Evolutionary conservation across 2,797 vertebrate species (phyloP), one percentile per base, ranked within the genome.

Genomic region (Onychomys arenicola): DNA sequence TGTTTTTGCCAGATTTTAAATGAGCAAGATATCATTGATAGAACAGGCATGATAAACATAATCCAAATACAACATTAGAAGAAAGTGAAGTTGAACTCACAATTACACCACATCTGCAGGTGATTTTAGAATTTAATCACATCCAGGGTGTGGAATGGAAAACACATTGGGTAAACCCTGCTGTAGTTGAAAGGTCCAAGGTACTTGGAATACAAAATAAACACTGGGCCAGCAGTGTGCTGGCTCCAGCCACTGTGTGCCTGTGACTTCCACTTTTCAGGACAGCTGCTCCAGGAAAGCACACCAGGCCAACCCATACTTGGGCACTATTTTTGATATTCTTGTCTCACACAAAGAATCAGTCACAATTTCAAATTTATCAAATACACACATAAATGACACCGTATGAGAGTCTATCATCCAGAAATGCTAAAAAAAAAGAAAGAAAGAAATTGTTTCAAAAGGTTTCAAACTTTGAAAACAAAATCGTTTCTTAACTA

Each of bases 61-160:
- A 81, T 67, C 69, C 77, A 96, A 96, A 91, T 88, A 10, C 37
- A 94, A 93, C n/a, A 89, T 3, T 17, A 23, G 52, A 89, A 92
- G 93, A 86, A 95, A 94, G 80, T n/a, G 32, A 94, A 82, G 55
- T 37, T 90, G 90, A 65, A 55, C 21, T 91, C 49, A 77, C 32
- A 81, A 81, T 84, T 75, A 69, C 3, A 73, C 52, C 88, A 92
- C 82, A 92, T 86, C 93, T 97, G 52, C 63, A 92, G 95, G 85
- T 93, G 37, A 93, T 96, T 95, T 95, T 63, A 85, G 73, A 82
- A 78, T 86, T 57, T 93, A 94, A 78, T 90, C 76, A 57, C 19
- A 78, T 86, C 61, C 69, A 90, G 63, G 63, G 27, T 92, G 77
- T 69, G 57, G 88, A 88, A 89, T 93, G 90, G 86, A 96, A 95